phyloP scores from a whole-genome alignment of 2,797 vertebrate genomes.

The Lepus oiostolus region DNA sequence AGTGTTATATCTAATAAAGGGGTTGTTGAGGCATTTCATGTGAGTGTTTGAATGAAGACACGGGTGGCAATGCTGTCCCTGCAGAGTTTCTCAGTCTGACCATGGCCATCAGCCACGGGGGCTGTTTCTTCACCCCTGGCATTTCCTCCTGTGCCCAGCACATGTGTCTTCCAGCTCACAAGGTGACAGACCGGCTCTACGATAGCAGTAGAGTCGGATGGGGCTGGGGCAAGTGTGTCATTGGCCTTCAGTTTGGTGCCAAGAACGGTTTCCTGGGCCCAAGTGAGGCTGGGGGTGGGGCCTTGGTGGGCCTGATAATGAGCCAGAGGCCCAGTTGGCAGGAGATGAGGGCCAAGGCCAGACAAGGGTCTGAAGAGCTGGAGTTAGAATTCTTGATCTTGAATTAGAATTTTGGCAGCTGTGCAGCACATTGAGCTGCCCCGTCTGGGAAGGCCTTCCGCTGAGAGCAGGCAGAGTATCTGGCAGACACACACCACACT shows the following conservation, averaged over 20 bases:
- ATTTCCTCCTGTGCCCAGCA: constrained; percentile 33
- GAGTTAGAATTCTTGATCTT: constrained; percentile 71
- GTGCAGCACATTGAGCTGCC: constrained; percentile 61
- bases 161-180: constrained; percentile 33
- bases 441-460: constrained; percentile 68
- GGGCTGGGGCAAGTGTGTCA: not conserved
- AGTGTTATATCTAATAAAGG: constrained; percentile 40
- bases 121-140: not conserved
- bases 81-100: constrained; percentile 16
- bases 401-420: constrained; percentile 77
- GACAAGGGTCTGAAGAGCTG: constrained; percentile 72
- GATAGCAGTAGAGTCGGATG: constrained; percentile 52
- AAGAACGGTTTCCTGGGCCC: constrained; percentile 63
- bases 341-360: constrained; percentile 55
- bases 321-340: constrained; percentile 27
- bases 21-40: constrained; percentile 11
- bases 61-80: not conserved
- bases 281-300: not conserved
- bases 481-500: constrained; percentile 21
- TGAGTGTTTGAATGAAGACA: constrained; percentile 10
- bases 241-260: constrained; percentile 58
- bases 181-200: constrained; percentile 40
- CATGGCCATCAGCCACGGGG: not conserved
- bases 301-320: constrained; percentile 54
- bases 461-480: constrained; percentile 55